These are phyloP conservation scores for Pharmacophagus antenor DNA, from an alignment of 2,888 invertebrate genomes.

Conservation along the genomic window DNA sequence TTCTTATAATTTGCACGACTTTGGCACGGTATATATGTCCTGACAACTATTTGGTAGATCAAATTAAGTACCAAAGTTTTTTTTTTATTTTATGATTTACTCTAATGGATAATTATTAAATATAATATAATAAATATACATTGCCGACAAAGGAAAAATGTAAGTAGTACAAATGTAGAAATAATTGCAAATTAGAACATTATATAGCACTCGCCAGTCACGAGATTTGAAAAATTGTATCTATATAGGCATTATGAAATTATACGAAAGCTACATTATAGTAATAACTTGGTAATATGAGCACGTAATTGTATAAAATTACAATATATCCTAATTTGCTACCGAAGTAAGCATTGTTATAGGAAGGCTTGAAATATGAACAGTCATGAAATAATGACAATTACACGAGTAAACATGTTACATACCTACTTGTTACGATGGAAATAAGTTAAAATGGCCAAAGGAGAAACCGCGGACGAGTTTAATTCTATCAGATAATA, in stretches of 20 bases:
- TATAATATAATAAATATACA: too few relatives aligned
- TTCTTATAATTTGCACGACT: too few relatives aligned
- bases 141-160: neutral
- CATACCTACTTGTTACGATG: too few relatives aligned
- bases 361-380: conserved; percentile 6
- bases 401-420: neutral
- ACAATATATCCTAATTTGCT: neutral
- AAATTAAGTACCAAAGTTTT: too few relatives aligned
- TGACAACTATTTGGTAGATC: too few relatives aligned
- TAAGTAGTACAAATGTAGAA: neutral
- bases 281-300: neutral
- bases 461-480: neutral
- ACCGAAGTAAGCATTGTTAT: neutral
- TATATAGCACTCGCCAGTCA: neutral
- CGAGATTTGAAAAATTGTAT: neutral
- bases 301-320: neutral
- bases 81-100: too few relatives aligned
- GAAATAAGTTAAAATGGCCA: neutral
- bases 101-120: too few relatives aligned
- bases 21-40: too few relatives aligned
- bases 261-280: neutral
- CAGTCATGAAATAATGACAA: neutral
- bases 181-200: neutral
- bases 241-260: neutral
- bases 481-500: too few relatives aligned